Evolutionary conservation across 2,113 vertebrate species (phyloP), one percentile per base, ranked within the genome.

Genomic region (Hippocampus abdominalis): DNA sequence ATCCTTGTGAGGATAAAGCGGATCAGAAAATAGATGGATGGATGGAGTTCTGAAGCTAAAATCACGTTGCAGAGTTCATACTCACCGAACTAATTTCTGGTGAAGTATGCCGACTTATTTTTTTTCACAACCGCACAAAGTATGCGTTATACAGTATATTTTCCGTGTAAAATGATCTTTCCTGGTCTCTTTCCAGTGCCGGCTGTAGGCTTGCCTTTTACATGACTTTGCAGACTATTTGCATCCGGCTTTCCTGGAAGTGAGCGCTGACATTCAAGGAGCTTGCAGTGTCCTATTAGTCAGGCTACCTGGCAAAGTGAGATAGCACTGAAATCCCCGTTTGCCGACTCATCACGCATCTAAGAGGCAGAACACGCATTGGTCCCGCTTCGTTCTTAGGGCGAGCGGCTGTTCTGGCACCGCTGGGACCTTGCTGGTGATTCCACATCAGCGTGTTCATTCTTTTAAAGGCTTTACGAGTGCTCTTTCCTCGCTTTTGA

Each of bases 281-380:
- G 83, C 84, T 90, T 82, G 85, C 75, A 86, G 81, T 67, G 70
- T 71, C 70, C 72, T 86, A 88, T 89, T 90, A 90, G 84, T 88
- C 84, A 86, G 79, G 87, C 81, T 84, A 89, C 85, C 89, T 90
- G 87, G 73, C 46, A 20, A 72, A 32, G 75, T 60, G 88, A 89
- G 88, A 90, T 90, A 90, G 84, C 78, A 62, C 79, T 77, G 83
- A 83, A 86, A 81, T 78, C 79, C 72, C 74, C 66, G 77, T 81
- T 79, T 81, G 21, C 16, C 42, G 40, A 74, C 79, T 80, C 73
- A 74, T 83, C 80, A 82, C 84, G 83, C 76, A 54, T 77, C 81
- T 87, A 74, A 73, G 71, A 74, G 73, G 65, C 7, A 7, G n/a
- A 57, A 72, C 71, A 11, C 86, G 11, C 78, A 83, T 86, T 36